These are phyloP conservation scores for Epizoanthus rinbou DNA, from an alignment of 92 coral and sea anemone species.

Conservation along the genomic window DNA sequence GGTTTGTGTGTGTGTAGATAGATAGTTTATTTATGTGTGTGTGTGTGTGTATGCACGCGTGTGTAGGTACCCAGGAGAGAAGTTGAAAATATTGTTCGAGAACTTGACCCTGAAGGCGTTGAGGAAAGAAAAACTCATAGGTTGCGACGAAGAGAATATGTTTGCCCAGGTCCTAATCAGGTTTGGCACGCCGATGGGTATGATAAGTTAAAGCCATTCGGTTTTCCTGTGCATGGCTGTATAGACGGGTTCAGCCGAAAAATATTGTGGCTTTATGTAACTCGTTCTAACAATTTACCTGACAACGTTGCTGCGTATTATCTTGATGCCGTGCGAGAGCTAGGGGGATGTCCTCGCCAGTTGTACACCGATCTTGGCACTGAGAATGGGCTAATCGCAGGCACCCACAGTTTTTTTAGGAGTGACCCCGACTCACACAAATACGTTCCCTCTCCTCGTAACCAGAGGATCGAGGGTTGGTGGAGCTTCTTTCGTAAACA, in stretches of 20 bases:
- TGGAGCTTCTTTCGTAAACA: conserved; percentile 37
- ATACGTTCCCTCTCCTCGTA: conserved; percentile 41
- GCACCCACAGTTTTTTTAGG: conserved; percentile 48
- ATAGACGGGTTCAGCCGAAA: conserved; percentile 64
- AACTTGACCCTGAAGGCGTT: conserved; percentile 59
- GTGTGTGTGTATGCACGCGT: too few species aligned
- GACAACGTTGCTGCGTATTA: conserved; percentile 56
- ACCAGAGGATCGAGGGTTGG: conserved; percentile 42
- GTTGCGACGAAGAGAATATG: conserved; percentile 53
- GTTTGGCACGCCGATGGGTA: conserved; percentile 67
- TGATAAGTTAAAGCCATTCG: conserved; percentile 55
- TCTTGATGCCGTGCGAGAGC: conserved; percentile 45
- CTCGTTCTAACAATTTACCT: conserved; percentile 59
- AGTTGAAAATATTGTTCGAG: conserved; percentile 60
- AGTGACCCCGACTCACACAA: conserved; percentile 41
- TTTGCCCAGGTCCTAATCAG: conserved; percentile 58
- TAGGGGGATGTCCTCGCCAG: conserved; percentile 54
- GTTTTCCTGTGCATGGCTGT: conserved; percentile 58
- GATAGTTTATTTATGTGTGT: too few species aligned
- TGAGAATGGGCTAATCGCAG: conserved; percentile 49
- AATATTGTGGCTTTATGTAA: conserved; percentile 55
- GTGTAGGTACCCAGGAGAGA: conserved; percentile 49
- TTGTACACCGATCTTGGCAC: conserved; percentile 39
- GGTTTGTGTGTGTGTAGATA: too few species aligned
- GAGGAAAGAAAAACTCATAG: conserved; percentile 49